These are phyloP conservation scores for Pharmacophagus antenor DNA, from an alignment of 2,888 invertebrate genomes.

Conservation along the genomic window DNA sequence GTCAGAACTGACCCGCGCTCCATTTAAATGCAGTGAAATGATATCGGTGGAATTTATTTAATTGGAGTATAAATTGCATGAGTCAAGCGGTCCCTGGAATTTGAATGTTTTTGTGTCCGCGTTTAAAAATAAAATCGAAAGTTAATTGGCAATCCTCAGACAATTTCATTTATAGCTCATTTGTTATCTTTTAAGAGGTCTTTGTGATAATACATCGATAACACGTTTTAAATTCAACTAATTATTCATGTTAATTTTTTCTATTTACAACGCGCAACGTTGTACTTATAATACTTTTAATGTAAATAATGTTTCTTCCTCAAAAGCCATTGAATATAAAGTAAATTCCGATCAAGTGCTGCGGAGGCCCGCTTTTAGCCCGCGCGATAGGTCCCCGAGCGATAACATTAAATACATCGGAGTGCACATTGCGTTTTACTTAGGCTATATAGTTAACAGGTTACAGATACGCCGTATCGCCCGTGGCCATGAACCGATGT, in stretches of 20 bases:
- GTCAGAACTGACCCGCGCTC: conserved; percentile 63
- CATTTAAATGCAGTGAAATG: conserved; percentile 64
- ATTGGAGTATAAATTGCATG: conserved; percentile 74
- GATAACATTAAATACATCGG: conserved; percentile 52
- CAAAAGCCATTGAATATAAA: conserved; percentile 17
- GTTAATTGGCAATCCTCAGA: background rate
- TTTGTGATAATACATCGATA: background rate
- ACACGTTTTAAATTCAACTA: too few relatives aligned
- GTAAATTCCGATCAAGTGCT: conserved; percentile 15
- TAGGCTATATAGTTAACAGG: conserved; percentile 51
- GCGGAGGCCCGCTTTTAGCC: conserved; percentile 31
- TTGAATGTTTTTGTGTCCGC: conserved; percentile 25
- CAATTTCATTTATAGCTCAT: too few relatives aligned
- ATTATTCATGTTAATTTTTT: background rate
- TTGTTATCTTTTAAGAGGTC: background rate
- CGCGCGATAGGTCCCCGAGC: conserved; percentile 39
- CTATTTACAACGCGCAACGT: background rate
- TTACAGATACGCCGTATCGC: conserved; percentile 70
- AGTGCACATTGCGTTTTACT: conserved; percentile 57
- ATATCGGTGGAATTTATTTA: conserved; percentile 78
- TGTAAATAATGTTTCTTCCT: conserved; percentile 8
- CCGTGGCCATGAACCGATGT: conserved; percentile 76
- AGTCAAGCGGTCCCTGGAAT: conserved; percentile 54
- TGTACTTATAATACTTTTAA: conserved; percentile 3
- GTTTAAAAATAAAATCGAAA: background rate